Base-by-base conservation (phyloP, 1,140 invertebrate species). In the Platyura marginata region DNA sequence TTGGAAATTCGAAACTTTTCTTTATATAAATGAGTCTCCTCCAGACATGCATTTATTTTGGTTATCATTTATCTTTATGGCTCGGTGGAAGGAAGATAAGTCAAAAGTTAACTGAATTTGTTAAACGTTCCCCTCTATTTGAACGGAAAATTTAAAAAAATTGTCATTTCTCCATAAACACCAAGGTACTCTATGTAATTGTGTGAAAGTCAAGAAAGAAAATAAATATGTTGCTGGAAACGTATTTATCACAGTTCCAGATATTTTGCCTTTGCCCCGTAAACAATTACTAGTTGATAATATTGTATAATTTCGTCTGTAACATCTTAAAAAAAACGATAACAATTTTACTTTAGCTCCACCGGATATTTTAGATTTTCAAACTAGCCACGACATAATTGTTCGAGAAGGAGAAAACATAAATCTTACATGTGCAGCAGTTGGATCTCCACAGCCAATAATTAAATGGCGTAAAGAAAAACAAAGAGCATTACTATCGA, bases 381-480 rank as follows among this genome's bases (percentile, higher is more conserved):
- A 79, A 34, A 81, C 78, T 2, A 81, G 77, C 44, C 74, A 78
- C 8, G 82, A 86, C 54, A 57, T 81, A 32, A 74, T 76, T 6
- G 72, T 74, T 2, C 57, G 73, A 42, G 81, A 83, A 54, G 81
- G 81, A 1, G 71, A 77, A 32, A 81, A 85, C 50, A 74, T 79
- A 1, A 81, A 74, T 4, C 63, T 89, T 21, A 71, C 69, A 23
- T 89, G 84, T 58, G 71, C 66, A 46, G 83, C 81, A 2, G 72
- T 72, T 1, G 81, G 82, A 2, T 68, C 76, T 44, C 77, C 77
- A 3, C 49, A 62, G 2, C 79, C 78, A 0, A 67, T 74, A 23
- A 76, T 81, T 11, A 64, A 74, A 2, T 81, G 78, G 78, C 63
- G 68, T 45, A 66, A 76, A 44, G 77, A 80, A 57, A 74, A 79